Conservation (phyloP, 2,797 vertebrate genomes). For the Rallus crepitans region DNA sequence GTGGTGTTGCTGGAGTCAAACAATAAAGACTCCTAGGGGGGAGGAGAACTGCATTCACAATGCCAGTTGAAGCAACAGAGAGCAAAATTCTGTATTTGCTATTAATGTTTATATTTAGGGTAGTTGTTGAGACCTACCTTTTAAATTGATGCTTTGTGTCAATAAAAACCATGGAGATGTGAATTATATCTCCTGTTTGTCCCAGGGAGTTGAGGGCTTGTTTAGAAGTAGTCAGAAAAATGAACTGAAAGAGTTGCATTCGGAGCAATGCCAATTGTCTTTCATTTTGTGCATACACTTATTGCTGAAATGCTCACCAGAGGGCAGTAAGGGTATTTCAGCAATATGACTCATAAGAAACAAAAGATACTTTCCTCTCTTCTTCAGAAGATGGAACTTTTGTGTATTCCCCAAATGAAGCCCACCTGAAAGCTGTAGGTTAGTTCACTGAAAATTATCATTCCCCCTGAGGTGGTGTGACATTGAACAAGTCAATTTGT, state of each 20-base stretch:
- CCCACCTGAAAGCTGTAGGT: background rate
- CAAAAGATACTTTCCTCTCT: background rate
- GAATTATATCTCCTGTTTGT: background rate
- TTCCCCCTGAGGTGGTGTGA: background rate
- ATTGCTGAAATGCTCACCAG: constrained; percentile 15
- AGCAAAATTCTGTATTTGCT: background rate
- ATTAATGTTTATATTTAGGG: background rate
- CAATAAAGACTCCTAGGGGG: background rate
- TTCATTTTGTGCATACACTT: background rate
- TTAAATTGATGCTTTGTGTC: background rate
- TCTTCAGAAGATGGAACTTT: background rate
- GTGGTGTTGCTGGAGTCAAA: background rate
- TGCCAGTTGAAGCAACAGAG: background rate
- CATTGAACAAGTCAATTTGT: background rate
- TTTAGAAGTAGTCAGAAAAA: background rate
- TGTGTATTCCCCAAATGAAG: background rate
- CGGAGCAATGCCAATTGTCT: background rate
- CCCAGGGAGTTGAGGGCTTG: background rate
- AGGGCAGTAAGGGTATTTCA: constrained; percentile 61
- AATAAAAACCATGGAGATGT: background rate
- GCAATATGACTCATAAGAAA: background rate
- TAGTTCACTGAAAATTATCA: background rate
- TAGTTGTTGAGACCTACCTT: background rate
- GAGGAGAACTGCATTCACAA: background rate
- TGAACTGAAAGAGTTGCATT: background rate